phyloP scores from a whole-genome alignment of 2,113 vertebrate genomes.

The Malurus alboscapulatus region DNA sequence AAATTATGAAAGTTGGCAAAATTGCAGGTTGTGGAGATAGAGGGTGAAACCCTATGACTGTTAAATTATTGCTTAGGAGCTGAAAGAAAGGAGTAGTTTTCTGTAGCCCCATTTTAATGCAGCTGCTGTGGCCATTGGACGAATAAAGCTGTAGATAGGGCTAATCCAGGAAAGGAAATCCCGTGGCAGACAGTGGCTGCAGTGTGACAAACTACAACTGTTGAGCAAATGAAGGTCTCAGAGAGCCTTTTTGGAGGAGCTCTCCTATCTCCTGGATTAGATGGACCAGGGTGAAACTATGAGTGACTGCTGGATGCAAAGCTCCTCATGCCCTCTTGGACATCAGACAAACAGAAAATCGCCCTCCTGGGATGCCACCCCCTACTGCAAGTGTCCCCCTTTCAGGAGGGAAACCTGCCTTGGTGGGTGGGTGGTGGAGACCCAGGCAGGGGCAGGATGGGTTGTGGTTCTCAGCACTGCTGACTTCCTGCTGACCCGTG shows the following conservation, averaged over 20 bases:
- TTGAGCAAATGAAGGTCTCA: neutral
- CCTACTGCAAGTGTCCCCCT: neutral
- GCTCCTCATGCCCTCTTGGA: neutral
- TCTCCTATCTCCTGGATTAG: neutral
- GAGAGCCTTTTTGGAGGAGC: neutral
- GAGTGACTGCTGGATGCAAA: neutral
- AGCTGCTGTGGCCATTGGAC: neutral
- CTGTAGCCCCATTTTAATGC: neutral
- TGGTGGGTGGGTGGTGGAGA: neutral
- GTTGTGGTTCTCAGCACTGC: neutral
- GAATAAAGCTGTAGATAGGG: neutral
- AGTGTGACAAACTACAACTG: neutral
- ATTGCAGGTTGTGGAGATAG: neutral
- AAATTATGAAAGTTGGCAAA: neutral
- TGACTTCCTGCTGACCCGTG: accelerated
- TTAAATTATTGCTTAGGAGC: neutral
- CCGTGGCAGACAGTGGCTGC: neutral
- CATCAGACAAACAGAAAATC: neutral
- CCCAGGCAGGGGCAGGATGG: neutral
- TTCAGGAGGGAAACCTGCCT: neutral
- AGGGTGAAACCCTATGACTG: neutral
- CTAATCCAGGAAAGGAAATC: neutral
- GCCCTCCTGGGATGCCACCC: too few species aligned
- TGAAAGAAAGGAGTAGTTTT: neutral
- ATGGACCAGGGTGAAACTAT: neutral